These are phyloP conservation scores for Pristionchus entomophagus DNA, from an alignment of 2,888 invertebrate species.

Conservation along the genomic window DNA sequence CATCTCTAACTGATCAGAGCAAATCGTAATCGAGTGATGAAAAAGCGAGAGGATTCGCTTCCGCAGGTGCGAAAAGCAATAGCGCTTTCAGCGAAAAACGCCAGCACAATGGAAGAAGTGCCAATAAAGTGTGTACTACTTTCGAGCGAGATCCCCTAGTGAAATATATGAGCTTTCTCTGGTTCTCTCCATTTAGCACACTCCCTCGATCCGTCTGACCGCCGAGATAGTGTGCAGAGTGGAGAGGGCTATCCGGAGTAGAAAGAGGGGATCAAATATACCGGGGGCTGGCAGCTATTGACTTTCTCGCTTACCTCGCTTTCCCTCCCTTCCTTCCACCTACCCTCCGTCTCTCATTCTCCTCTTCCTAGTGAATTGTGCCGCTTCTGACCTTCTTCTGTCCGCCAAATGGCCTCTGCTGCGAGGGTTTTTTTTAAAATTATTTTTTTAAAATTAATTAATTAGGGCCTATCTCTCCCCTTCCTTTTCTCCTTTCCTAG, in stretches of 20 bases:
- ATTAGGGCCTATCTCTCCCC: too few species aligned
- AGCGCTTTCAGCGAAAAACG: too few species aligned
- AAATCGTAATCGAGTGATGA: too few species aligned
- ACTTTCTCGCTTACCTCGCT: neutral
- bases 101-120: neutral
- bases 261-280: neutral
- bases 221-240: too few species aligned
- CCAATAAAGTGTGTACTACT: neutral
- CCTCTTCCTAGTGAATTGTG: neutral
- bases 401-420: neutral
- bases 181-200: neutral
- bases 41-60: too few species aligned
- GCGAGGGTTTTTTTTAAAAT: neutral
- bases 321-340: neutral
- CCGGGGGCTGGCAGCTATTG: neutral
- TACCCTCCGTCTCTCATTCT: neutral
- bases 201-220: neutral
- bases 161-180: neutral
- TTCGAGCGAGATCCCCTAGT: neutral
- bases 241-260: too few species aligned
- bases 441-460: neutral
- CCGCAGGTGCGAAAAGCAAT: too few species aligned
- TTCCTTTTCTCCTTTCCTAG: too few species aligned
- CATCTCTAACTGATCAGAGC: neutral
- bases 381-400: neutral